Percentiles rank a stretch among this genome's conserved stretches.
Conservation (phyloP, 2,888 invertebrate genomes). For the Oscheius onirici region DNA sequence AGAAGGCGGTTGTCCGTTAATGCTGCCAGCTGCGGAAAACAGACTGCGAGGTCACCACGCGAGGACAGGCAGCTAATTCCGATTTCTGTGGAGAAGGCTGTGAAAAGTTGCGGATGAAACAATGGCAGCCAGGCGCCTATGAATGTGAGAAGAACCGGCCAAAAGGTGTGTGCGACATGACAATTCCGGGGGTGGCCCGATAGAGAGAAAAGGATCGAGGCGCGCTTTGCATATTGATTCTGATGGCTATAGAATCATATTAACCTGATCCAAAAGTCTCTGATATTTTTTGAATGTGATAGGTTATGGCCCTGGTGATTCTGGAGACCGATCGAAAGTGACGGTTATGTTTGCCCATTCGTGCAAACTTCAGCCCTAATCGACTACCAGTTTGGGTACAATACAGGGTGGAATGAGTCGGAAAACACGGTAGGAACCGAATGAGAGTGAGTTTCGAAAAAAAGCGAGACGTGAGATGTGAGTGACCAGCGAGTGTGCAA, state of each 20-base stretch:
- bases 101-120: background rate
- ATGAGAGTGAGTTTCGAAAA: background rate
- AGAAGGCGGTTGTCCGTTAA: constrained; percentile 14
- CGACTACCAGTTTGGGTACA: too few species aligned
- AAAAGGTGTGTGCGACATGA: constrained; percentile 3
- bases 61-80: constrained; percentile 4
- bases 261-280: too few species aligned
- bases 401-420: too few species aligned
- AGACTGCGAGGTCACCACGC: background rate
- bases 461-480: background rate
- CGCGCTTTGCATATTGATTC: constrained; percentile 9
- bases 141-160: constrained; percentile 8
- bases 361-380: too few species aligned
- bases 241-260: background rate
- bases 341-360: too few species aligned
- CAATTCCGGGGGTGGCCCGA: constrained; percentile 2
- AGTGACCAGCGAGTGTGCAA: constrained; percentile 2
- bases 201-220: constrained; percentile 12
- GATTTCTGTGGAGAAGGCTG: background rate
- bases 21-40: constrained; percentile 18
- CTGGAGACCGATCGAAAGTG: too few species aligned
- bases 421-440: too few species aligned
- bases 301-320: too few species aligned
- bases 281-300: too few species aligned
- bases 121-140: background rate